Evolutionary conservation across 30 jellyfish, hydroid and myxozoan species (phyloP).

Genomic region (Aurelia aurita complex sp. Pacific): DNA sequence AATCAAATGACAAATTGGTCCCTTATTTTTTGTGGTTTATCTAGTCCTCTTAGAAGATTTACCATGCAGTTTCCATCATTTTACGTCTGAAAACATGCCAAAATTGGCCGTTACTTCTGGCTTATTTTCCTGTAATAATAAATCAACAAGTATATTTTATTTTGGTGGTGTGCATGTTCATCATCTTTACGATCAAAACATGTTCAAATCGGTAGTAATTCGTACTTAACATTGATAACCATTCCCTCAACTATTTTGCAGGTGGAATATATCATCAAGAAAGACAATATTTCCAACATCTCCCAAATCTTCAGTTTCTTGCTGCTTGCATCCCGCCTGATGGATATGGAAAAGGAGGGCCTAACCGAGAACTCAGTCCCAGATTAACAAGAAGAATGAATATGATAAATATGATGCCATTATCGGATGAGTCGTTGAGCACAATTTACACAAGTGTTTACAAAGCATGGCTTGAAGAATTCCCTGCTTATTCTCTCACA

Average conservation of each 20-base stretch:
- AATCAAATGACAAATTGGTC: no score
- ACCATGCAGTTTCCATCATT: no score
- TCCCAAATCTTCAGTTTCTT: constrained; percentile 69
- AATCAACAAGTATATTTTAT: no score
- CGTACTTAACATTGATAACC: no score
- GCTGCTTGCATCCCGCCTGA: constrained; percentile 61
- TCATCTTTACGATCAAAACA: no score
- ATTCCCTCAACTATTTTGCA: background rate
- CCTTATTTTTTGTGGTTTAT: no score
- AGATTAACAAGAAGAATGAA: constrained; percentile 56
- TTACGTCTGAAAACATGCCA: no score
- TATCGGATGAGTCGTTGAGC: constrained; percentile 31
- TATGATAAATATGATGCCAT: constrained; percentile 26
- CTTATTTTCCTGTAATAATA: no score
- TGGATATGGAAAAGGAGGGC: background rate
- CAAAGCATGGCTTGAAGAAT: constrained; percentile 80
- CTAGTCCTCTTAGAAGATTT: no score
- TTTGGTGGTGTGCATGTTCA: no score
- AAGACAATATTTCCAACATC: constrained; percentile 73
- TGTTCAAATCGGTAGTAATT: no score
- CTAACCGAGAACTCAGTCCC: constrained; percentile 11
- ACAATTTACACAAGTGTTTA: constrained; percentile 61
- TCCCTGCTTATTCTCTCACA: constrained; percentile 64
- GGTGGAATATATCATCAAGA: constrained; percentile 75
- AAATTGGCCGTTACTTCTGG: no score